Base-by-base conservation (phyloP, 2,113 vertebrate genomes). In the Stegostoma tigrinum region DNA sequence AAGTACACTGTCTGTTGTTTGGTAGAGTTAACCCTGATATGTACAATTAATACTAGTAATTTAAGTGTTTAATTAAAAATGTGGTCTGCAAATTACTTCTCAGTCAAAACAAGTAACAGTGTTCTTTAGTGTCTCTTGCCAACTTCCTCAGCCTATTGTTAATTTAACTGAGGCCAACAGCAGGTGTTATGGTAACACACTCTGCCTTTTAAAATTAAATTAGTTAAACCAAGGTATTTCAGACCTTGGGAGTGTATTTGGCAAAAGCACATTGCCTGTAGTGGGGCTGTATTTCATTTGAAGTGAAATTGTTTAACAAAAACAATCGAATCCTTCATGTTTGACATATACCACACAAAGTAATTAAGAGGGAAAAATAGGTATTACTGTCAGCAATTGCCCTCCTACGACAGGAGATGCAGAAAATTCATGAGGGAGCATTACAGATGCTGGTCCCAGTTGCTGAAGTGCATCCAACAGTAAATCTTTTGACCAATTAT, bases 151-250 rank as follows among this genome's bases (percentile, higher is more conserved):
- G 5, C 80, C 19, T 45, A 83, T 42, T 83, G 80, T 42, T 83
- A 83, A 83, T 38, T 83, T 83, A 83, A 83, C 45, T 83, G 42
- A 83, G 80, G n/a, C 80, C 80, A 83, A 19, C 80, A 83, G 38
- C 38, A 83, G 80, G 80, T 83, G 38, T 83, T 45, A 45, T 23
- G 80, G 38, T 83, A n/a, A 38, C 38, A 42, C 38, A 83, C 38
- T 83, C 80, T 42, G 80, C 80, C 80, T 83, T 83, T 83, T 83
- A 19, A 83, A 83, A 83, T 83, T 83, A 19, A 83, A 83, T 83
- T 83, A 83, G 38, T 83, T 83, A 83, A 83, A 23, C 38, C 19
- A 38, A 45, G 80, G 80, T 83, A n/a, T 45, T 45, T 42, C 80
- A 83, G 80, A 83, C 38, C 38, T 83, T 42, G 38, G 78, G 34